Base-by-base conservation (phyloP, 2,113 vertebrate species). In the Acinonyx jubatus region DNA sequence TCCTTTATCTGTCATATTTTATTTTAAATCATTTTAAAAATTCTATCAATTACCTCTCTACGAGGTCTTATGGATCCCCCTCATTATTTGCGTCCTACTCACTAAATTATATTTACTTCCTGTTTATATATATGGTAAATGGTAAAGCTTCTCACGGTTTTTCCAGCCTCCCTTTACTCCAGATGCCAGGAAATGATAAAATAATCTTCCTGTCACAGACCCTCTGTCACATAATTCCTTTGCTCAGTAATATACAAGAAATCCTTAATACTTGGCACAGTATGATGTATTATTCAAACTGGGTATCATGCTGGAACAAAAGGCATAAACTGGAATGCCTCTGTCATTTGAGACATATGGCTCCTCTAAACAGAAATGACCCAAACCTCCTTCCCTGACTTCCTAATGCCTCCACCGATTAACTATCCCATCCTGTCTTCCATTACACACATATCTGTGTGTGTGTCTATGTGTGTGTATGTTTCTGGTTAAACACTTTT, bases 1-100 rank as follows among this genome's bases (percentile, higher is more conserved):
- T 66, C 5, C 21, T 76, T 95, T 83, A 45, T 41, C 12, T 3
- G 81, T 76, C n/a, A 45, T 52, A 71, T 52, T 69, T 93, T 88
- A 93, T 80, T 96, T 89, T 31, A 55, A 94, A 78, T 73, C 18
- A 66, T 65, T 76, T 94, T 18, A 33, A 33, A 86, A 89, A 73
- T 41, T 61, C 2, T 84, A 3, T 25, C n/a, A 41, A 11, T 69
- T 89, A 82, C 1, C 2, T 1, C 1, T 74, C 81, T 93, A 45
- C 81, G 38, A 89, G 7, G 15, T 31, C 45, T 93, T 10, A 19
- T 11, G 13, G 16, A 23, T 63, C 61, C 2, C 61, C 16, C 8
- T 82, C 5, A 27, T n/a, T 89, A 12, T 38, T 88, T 50, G 21
- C 82, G 23, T 93, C 45, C 16, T 93, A 63, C 29, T 93, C 55